These are phyloP conservation scores for Aeoliscus strigatus DNA, from an alignment of 2,797 vertebrate genomes.

Conservation along the genomic window DNA sequence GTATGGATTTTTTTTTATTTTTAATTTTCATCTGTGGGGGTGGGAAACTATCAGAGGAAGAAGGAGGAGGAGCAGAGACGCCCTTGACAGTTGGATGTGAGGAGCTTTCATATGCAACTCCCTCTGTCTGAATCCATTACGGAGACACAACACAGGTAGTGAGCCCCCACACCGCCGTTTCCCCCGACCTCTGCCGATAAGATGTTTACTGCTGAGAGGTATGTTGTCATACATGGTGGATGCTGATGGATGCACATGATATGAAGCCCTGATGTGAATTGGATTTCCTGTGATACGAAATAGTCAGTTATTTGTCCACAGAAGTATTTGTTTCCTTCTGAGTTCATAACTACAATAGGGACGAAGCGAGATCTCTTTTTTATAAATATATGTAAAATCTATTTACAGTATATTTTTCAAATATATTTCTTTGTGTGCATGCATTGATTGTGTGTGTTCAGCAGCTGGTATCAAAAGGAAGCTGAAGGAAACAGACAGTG, in stretches of 20 bases:
- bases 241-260: slow-evolving; percentile 10
- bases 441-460: no score
- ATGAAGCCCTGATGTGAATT: neutral
- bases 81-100: slow-evolving; percentile 64
- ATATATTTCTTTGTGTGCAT: no score
- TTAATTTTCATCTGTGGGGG: slow-evolving; percentile 53
- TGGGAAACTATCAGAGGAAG: slow-evolving; percentile 50
- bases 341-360: no score
- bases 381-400: no score
- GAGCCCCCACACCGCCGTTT: slow-evolving; percentile 37
- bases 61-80: slow-evolving; percentile 28
- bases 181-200: slow-evolving; percentile 35
- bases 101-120: slow-evolving; percentile 52
- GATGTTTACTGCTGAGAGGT: slow-evolving; percentile 38
- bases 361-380: no score
- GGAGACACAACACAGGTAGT: slow-evolving; percentile 17
- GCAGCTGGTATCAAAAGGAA: slow-evolving; percentile 13
- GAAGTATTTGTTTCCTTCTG: no score
- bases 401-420: no score
- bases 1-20: slow-evolving; percentile 57
- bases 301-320: no score
- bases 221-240: slow-evolving; percentile 12
- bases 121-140: slow-evolving; percentile 45
- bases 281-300: no score
- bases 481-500: slow-evolving; percentile 2